Conservation (phyloP, 2,888 invertebrate genomes). For the Drosophila subquinaria region DNA sequence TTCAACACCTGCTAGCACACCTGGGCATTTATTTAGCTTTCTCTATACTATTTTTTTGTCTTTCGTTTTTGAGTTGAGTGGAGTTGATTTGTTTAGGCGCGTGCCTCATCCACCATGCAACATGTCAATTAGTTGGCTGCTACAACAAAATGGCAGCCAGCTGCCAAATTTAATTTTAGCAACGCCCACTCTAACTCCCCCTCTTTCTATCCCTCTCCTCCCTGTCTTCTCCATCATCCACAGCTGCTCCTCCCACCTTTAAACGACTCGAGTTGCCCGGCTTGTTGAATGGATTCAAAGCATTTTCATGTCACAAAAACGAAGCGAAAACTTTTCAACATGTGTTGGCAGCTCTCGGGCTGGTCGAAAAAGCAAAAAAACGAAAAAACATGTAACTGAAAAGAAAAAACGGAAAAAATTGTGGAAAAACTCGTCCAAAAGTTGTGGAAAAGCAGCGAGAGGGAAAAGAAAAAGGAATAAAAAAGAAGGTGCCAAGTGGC, state of each 20-base stretch:
- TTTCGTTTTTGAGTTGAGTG: not conserved
- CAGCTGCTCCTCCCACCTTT: not conserved
- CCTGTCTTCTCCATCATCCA: not conserved
- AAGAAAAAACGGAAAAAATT: constrained; percentile 40
- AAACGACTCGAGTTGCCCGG: constrained; percentile 44
- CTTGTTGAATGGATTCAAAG: constrained; percentile 78
- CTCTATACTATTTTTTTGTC: not conserved
- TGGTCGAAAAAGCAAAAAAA: constrained; percentile 35
- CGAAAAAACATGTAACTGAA: constrained; percentile 5
- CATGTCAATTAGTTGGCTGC: constrained; percentile 75
- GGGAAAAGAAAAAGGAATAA: constrained; percentile 26
- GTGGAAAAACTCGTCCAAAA: constrained; percentile 76
- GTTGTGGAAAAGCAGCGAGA: constrained; percentile 32
- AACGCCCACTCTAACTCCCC: constrained; percentile 5
- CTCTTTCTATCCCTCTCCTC: not conserved
- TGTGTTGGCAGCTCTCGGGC: constrained; percentile 74
- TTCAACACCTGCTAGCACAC: constrained; percentile 22
- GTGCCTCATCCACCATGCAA: constrained; percentile 51
- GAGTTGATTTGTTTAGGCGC: constrained; percentile 42
- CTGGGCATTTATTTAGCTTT: not conserved
- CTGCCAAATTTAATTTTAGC: constrained; percentile 79
- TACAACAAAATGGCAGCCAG: constrained; percentile 67
- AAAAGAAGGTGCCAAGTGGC: constrained; percentile 78
- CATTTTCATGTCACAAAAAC: constrained; percentile 77
- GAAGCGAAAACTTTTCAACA: constrained; percentile 79